These are phyloP conservation scores for Oreochromis grahami DNA, from an alignment of 2,797 vertebrate species.

Conservation along the genomic window DNA sequence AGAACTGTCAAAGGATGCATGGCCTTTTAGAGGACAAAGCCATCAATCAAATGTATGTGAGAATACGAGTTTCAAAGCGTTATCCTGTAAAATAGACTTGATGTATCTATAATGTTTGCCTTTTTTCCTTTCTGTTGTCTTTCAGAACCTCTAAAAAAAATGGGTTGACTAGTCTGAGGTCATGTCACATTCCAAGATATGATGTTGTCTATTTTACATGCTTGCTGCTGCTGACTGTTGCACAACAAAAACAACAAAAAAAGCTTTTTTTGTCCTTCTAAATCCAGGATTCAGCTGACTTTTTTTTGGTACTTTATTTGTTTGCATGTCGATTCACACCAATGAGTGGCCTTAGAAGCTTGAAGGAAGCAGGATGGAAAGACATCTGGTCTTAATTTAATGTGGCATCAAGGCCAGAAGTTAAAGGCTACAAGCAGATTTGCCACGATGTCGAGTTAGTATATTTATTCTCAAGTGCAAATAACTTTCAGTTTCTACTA, in stretches of 20 bases:
- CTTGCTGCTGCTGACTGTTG: conserved; percentile 42
- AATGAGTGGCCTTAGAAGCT: background rate
- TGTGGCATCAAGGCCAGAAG: background rate
- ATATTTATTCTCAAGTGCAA: conserved; percentile 38
- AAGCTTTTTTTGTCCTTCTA: background rate
- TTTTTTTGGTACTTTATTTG: background rate
- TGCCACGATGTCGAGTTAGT: background rate
- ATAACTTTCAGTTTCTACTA: background rate
- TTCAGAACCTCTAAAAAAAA: background rate
- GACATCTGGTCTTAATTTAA: background rate
- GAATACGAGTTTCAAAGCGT: conserved; percentile 14
- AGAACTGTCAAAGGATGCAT: conserved; percentile 26
- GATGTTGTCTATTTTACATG: conserved; percentile 5
- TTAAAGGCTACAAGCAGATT: background rate
- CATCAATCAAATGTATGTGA: conserved; percentile 44
- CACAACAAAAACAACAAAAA: background rate
- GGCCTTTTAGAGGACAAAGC: conserved; percentile 50
- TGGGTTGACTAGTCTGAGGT: conserved; percentile 3
- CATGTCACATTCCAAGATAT: conserved; percentile 4
- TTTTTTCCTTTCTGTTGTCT: background rate
- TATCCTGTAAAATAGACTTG: conserved; percentile 15
- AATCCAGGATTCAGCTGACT: background rate
- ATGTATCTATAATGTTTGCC: background rate
- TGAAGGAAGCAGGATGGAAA: background rate
- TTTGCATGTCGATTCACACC: background rate